A percentile compares a stretch with the other conserved stretches of the same genome.
These are phyloP conservation scores for Ispidina picta DNA, from an alignment of 2,797 vertebrate genomes.

Conservation along the genomic window DNA sequence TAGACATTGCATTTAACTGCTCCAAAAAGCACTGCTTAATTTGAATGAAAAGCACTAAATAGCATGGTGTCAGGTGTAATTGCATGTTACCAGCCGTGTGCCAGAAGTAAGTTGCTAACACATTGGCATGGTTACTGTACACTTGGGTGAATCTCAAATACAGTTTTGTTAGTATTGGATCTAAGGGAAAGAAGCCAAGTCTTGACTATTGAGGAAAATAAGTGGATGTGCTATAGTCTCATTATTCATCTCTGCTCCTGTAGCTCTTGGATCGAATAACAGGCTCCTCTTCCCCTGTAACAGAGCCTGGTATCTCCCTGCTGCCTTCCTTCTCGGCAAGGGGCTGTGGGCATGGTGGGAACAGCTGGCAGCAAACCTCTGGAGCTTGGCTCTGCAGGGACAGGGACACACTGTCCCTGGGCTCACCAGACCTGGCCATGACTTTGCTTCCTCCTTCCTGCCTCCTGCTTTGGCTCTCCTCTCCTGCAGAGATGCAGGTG, in stretches of 20 bases:
- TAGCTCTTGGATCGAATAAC: slow-evolving; percentile 46
- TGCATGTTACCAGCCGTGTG: slow-evolving; percentile 67
- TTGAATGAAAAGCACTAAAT: slow-evolving; percentile 72
- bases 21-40: neutral
- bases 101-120: slow-evolving; percentile 69
- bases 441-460: no score
- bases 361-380: neutral
- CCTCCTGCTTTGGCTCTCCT: no score
- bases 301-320: neutral
- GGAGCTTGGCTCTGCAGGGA: neutral
- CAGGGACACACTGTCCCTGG: neutral
- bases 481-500: neutral
- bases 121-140: slow-evolving; percentile 71
- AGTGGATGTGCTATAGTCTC: slow-evolving; percentile 43
- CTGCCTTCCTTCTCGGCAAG: neutral
- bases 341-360: neutral
- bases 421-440: neutral
- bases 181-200: slow-evolving; percentile 74
- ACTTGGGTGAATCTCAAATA: slow-evolving; percentile 71
- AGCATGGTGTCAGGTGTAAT: slow-evolving; percentile 77
- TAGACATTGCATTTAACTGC: neutral
- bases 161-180: slow-evolving; percentile 64
- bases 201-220: slow-evolving; percentile 66
- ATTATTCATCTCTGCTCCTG: slow-evolving; percentile 31
- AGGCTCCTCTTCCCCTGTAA: slow-evolving; percentile 1